Conservation (phyloP, 2,113 vertebrate species). For the Solea solea region DNA sequence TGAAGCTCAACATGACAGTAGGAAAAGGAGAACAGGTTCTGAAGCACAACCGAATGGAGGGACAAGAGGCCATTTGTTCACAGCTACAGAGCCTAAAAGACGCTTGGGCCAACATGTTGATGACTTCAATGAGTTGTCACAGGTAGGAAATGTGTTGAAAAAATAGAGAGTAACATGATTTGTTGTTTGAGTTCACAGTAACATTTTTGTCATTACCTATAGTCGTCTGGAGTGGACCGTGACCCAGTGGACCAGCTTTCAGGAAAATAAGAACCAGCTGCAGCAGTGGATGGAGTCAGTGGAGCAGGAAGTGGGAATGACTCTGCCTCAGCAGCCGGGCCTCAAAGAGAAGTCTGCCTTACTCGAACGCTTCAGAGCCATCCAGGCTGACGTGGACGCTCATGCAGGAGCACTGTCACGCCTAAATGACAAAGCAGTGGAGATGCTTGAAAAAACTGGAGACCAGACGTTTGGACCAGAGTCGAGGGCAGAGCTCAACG, state of each 20-base stretch:
- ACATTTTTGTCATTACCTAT: background rate
- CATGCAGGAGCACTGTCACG: slow-evolving; percentile 79
- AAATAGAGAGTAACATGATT: background rate
- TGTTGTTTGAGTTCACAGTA: background rate
- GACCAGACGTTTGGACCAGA: slow-evolving; percentile 86
- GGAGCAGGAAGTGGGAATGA: slow-evolving; percentile 86
- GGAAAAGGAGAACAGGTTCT: slow-evolving; percentile 94
- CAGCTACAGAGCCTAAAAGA: slow-evolving; percentile 89
- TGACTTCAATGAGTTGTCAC: slow-evolving; percentile 86
- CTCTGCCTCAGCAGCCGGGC: slow-evolving; percentile 86
- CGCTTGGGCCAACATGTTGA: slow-evolving; percentile 87
- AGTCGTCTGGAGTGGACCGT: slow-evolving; percentile 92
- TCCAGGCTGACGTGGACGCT: slow-evolving; percentile 89
- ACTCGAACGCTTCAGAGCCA: slow-evolving; percentile 87
- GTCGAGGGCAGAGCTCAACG: slow-evolving; percentile 85
- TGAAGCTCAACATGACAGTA: slow-evolving; percentile 95
- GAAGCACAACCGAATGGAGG: slow-evolving; percentile 87
- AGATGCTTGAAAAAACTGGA: slow-evolving; percentile 88
- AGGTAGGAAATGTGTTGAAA: slow-evolving; percentile 79
- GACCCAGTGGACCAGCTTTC: slow-evolving; percentile 89
- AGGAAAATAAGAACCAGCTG: slow-evolving; percentile 88
- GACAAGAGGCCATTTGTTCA: slow-evolving; percentile 85
- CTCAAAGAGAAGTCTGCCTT: slow-evolving; percentile 91
- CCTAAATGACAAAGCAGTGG: slow-evolving; percentile 83
- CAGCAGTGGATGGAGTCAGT: slow-evolving; percentile 93